phyloP scores from a whole-genome alignment of 2,888 invertebrate genomes.

The Formica aserva region DNA sequence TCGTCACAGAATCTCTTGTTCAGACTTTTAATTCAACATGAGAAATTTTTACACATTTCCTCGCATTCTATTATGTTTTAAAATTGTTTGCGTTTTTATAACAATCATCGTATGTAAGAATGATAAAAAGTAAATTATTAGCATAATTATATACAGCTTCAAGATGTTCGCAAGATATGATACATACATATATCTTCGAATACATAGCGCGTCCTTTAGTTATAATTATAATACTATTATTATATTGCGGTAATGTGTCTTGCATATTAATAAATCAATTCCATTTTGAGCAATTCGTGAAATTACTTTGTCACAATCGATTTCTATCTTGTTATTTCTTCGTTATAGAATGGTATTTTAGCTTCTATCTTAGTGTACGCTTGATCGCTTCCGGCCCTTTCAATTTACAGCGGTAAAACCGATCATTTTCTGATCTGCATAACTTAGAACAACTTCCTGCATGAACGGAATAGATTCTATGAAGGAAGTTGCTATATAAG shows the following conservation, averaged over 20 bases:
- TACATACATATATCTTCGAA: neutral
- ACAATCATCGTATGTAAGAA: neutral
- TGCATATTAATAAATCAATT: neutral
- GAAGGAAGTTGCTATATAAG: constrained; percentile 35
- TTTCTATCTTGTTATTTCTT: constrained; percentile 15
- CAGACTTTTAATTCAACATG: neutral
- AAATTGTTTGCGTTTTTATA: neutral
- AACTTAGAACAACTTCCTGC: constrained; percentile 43
- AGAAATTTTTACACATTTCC: neutral
- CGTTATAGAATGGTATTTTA: constrained; percentile 30
- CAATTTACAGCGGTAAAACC: constrained; percentile 34
- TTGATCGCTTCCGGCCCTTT: constrained; percentile 46
- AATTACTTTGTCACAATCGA: constrained; percentile 24
- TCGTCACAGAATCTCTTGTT: neutral
- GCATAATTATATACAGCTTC: neutral
- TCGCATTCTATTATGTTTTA: neutral
- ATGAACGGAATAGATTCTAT: constrained; percentile 32
- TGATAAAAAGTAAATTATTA: neutral
- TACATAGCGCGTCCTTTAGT: neutral
- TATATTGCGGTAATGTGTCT: neutral
- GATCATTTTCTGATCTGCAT: constrained; percentile 45
- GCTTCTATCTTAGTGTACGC: constrained; percentile 1
- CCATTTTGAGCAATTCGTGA: neutral
- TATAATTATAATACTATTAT: neutral
- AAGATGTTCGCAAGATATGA: neutral